A percentile compares a stretch with the other conserved stretches of the same genome.
These are phyloP conservation scores for Procavia capensis DNA, from an alignment of 2,113 vertebrate species.

Conservation along the genomic window DNA sequence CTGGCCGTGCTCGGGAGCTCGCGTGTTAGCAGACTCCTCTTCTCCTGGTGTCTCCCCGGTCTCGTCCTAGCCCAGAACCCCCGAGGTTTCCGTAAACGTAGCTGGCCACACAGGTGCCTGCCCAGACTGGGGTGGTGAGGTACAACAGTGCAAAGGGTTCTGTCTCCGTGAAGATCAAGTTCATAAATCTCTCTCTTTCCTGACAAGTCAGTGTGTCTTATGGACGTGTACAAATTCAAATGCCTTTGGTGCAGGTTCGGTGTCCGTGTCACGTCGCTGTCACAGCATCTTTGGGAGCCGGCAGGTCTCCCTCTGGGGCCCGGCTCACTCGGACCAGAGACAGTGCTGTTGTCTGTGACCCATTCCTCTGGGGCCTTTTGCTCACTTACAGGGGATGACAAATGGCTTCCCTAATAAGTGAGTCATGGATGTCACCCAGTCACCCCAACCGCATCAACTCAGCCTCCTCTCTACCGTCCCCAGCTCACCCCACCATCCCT, in stretches of 20 bases:
- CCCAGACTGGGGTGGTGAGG: slow-evolving; percentile 3
- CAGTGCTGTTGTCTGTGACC: neutral
- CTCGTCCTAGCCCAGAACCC: slow-evolving; percentile 15
- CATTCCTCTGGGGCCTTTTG: slow-evolving; percentile 44
- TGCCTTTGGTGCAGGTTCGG: slow-evolving; percentile 4
- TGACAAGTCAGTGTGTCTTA: neutral
- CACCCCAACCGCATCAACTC: neutral
- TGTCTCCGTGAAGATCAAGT: slow-evolving; percentile 30
- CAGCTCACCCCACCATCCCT: neutral
- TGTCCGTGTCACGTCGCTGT: slow-evolving; percentile 25
- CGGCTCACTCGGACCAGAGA: neutral
- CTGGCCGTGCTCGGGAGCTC: too few relatives aligned
- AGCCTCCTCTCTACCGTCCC: neutral
- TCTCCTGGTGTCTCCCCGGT: slow-evolving; percentile 35
- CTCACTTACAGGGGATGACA: slow-evolving; percentile 34
- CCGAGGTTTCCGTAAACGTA: neutral
- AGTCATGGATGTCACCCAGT: slow-evolving; percentile 39
- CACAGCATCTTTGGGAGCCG: slow-evolving; percentile 41
- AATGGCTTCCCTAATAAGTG: neutral
- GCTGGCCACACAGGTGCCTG: neutral
- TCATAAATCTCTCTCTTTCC: slow-evolving; percentile 25
- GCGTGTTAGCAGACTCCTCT: neutral
- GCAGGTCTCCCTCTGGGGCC: neutral
- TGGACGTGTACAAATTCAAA: slow-evolving; percentile 51
- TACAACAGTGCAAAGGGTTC: slow-evolving; percentile 27